These are phyloP conservation scores for Hofmannophila pseudospretella DNA, from an alignment of 2,888 invertebrate genomes.

Conservation along the genomic window DNA sequence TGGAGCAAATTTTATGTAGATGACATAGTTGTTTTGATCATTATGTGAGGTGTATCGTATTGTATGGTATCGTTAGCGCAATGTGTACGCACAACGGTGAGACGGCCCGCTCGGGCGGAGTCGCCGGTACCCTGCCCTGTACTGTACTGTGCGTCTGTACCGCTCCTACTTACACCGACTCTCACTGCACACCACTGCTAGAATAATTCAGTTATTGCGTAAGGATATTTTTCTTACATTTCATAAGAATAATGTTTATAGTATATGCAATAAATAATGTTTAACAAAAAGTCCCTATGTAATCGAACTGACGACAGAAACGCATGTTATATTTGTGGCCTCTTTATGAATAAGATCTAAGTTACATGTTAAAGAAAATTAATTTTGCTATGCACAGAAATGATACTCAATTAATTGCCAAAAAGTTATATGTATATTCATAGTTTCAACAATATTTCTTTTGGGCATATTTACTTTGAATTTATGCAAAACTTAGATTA, in stretches of 20 bases:
- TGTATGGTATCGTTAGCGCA: conserved; percentile 61
- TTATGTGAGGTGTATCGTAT: conserved; percentile 72
- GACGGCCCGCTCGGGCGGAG: conserved; percentile 29
- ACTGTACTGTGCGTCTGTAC: conserved; percentile 7
- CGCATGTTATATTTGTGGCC: conserved; percentile 78
- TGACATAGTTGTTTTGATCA: conserved; percentile 75
- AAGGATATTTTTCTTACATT: conserved; percentile 76
- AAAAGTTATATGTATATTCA: conserved; percentile 78
- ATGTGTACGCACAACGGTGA: conserved; percentile 72
- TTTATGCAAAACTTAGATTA: conserved; percentile 77
- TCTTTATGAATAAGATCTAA: conserved; percentile 77
- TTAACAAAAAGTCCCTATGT: conserved; percentile 77
- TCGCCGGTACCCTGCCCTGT: conserved; percentile 4
- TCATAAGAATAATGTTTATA: conserved; percentile 73
- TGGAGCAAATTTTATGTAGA: conserved; percentile 77
- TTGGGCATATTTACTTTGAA: conserved; percentile 78
- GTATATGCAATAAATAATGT: conserved; percentile 73
- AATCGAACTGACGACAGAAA: conserved; percentile 77
- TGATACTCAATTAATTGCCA: conserved; percentile 80
- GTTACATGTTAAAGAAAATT: conserved; percentile 77
- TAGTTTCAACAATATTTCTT: conserved; percentile 78
- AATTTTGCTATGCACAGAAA: conserved; percentile 79
- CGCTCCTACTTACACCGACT: conserved; percentile 39
- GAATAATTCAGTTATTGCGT: conserved; percentile 73
- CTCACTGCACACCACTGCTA: conserved; percentile 75